These are phyloP conservation scores for Arrhamphus sclerolepis DNA, from an alignment of 2,797 vertebrate genomes.

Conservation along the genomic window DNA sequence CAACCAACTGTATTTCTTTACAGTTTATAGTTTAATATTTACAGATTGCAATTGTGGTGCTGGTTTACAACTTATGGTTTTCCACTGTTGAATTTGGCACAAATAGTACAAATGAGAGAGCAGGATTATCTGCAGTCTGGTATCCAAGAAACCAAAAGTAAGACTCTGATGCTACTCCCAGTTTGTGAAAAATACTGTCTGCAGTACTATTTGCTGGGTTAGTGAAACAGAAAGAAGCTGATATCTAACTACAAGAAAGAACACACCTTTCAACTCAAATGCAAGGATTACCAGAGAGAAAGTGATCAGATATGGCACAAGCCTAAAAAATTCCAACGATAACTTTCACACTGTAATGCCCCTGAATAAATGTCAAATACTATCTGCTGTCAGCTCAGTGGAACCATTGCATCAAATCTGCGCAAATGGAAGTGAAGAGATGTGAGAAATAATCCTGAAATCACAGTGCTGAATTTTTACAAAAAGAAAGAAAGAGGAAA, in stretches of 20 bases:
- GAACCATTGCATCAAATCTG: slow-evolving; percentile 73
- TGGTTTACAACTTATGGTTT: too few species aligned
- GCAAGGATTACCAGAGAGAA: slow-evolving; percentile 69
- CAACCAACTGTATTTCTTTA: too few species aligned
- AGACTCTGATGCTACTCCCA: slow-evolving; percentile 12
- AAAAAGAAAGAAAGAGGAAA: slow-evolving; percentile 16
- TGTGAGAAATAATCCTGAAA: slow-evolving; percentile 56
- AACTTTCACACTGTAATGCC: slow-evolving; percentile 80
- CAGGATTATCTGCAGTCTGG: too few species aligned
- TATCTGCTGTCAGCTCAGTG: slow-evolving; percentile 81
- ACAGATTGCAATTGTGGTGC: too few species aligned
- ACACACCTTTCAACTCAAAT: slow-evolving; percentile 79
- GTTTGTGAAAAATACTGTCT: slow-evolving; percentile 40
- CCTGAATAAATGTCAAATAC: slow-evolving; percentile 84
- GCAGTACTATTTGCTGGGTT: slow-evolving; percentile 56
- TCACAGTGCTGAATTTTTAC: slow-evolving; percentile 41
- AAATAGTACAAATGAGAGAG: too few species aligned
- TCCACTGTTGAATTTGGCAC: too few species aligned
- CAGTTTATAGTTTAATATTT: too few species aligned
- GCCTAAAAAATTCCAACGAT: slow-evolving; percentile 77
- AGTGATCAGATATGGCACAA: slow-evolving; percentile 81
- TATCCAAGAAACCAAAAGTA: too few species aligned
- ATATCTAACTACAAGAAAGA: slow-evolving; percentile 69
- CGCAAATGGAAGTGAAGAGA: slow-evolving; percentile 67
- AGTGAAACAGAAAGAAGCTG: slow-evolving; percentile 64